Evolutionary conservation across 2,888 invertebrate species (phyloP).

Genomic region (Caenorhabditis sp.): DNA sequence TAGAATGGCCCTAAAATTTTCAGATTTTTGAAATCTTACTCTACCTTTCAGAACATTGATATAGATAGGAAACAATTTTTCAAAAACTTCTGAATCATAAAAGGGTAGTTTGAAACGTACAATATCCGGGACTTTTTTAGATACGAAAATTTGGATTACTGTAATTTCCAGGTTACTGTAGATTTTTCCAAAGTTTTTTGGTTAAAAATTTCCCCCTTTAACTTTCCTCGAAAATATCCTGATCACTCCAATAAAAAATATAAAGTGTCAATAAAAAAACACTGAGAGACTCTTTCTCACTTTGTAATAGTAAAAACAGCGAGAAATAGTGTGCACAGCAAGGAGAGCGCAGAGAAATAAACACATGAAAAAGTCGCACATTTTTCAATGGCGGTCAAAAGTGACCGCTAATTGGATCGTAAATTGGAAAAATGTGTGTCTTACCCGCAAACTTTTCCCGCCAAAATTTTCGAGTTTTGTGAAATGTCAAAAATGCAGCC

Average conservation of each 20-base stretch:
- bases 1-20: no score
- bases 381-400: neutral
- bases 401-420: neutral
- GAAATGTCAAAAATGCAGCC: slow-evolving; percentile 64
- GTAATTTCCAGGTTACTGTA: no score
- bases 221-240: neutral
- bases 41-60: no score
- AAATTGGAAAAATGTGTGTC: slow-evolving; percentile 3
- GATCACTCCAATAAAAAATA: no score
- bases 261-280: no score
- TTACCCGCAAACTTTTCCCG: slow-evolving; percentile 59
- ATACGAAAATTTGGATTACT: neutral
- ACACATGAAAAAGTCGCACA: no score
- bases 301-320: neutral
- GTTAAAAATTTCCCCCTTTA: neutral
- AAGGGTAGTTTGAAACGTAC: no score
- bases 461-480: slow-evolving; percentile 48
- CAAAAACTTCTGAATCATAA: no score
- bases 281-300: no score
- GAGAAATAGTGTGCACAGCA: neutral
- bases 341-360: neutral
- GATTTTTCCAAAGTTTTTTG: slow-evolving; percentile 1
- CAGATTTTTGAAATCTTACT: no score
- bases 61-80: no score
- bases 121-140: no score